These are phyloP conservation scores for Semicossyphus pulcher DNA, from an alignment of 2,113 vertebrate genomes.

Conservation along the genomic window DNA sequence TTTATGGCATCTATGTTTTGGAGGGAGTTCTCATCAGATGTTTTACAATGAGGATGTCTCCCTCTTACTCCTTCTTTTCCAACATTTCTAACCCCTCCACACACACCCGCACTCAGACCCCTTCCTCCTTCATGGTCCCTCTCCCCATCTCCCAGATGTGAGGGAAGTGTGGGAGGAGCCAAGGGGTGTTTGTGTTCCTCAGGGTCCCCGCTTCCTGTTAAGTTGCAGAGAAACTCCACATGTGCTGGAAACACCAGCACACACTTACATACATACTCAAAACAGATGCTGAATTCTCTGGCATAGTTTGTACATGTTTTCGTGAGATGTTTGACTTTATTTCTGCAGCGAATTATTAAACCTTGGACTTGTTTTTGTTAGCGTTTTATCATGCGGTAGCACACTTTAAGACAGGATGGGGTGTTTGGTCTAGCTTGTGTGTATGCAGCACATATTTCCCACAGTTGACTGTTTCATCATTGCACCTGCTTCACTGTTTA, in stretches of 20 bases:
- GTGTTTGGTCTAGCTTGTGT: conserved; percentile 32
- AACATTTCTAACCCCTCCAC: background rate
- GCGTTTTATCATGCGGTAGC: background rate
- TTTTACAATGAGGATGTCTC: conserved; percentile 10
- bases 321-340: conserved; percentile 10
- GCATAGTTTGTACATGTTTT: background rate
- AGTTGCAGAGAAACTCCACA: conserved; percentile 52
- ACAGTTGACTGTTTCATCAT: conserved; percentile 43
- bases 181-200: conserved; percentile 67
- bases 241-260: conserved; percentile 49
- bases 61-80: background rate
- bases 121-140: background rate
- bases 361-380: background rate
- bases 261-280: background rate
- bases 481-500: conserved; percentile 74
- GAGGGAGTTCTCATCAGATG: conserved; percentile 7
- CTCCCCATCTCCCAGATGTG: conserved; percentile 63
- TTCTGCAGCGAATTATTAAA: background rate
- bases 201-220: conserved; percentile 70
- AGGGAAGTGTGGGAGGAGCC: conserved; percentile 67
- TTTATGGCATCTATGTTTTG: conserved; percentile 18
- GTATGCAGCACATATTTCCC: background rate
- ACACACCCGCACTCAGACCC: background rate
- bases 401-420: conserved; percentile 8
- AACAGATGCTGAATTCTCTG: background rate